Evolutionary conservation across 2,888 invertebrate species (phyloP).

Genomic region (Napeogenes sylphis): DNA sequence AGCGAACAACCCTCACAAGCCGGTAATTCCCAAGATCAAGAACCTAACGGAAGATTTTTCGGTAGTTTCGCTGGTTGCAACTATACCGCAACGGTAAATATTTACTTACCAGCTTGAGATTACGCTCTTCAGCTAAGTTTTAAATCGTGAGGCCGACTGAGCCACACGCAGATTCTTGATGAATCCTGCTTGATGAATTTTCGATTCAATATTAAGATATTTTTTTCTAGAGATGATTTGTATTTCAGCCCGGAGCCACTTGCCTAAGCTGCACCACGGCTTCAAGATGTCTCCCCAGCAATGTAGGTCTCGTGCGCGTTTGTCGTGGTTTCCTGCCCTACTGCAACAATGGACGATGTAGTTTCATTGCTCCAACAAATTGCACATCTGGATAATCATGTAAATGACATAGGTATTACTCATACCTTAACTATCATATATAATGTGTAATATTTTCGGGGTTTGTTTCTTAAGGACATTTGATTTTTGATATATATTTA

Average conservation of each 20-base stretch:
- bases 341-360: constrained; percentile 56
- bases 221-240: background rate
- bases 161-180: no score
- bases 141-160: no score
- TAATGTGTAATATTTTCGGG: no score
- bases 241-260: constrained; percentile 30
- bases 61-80: constrained; percentile 32
- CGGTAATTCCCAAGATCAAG: constrained; percentile 4
- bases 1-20: background rate
- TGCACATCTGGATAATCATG: constrained; percentile 33
- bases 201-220: background rate
- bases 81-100: constrained; percentile 33
- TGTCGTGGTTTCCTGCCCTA: constrained; percentile 45
- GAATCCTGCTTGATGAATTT: background rate
- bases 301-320: constrained; percentile 40
- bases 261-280: constrained; percentile 45
- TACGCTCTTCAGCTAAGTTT: no score
- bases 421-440: no score
- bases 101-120: background rate
- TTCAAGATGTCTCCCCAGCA: constrained; percentile 41
- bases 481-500: no score
- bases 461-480: no score
- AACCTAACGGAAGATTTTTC: constrained; percentile 32
- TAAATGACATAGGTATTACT: background rate
- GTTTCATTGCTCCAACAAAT: constrained; percentile 39